Percentiles rank a stretch among this genome's conserved stretches.
Conservation (phyloP, 2,888 invertebrate species). For the Amorpha juglandis region DNA sequence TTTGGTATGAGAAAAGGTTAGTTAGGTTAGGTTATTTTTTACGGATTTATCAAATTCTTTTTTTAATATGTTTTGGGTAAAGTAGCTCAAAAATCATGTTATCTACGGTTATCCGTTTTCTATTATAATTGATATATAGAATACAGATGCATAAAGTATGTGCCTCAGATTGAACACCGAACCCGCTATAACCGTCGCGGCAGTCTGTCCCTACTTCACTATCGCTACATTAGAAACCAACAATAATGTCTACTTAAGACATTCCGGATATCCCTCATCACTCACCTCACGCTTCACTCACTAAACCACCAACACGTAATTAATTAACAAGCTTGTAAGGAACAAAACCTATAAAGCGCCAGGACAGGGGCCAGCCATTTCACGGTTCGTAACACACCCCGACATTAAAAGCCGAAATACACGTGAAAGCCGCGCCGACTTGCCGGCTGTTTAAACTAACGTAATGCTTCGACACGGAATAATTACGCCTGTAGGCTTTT, state of each 20-base stretch:
- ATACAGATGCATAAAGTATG: too few species aligned
- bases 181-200: too few species aligned
- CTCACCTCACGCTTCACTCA: not conserved
- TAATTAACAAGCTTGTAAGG: not conserved
- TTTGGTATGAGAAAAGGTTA: too few species aligned
- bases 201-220: too few species aligned
- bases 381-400: not conserved
- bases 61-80: too few species aligned
- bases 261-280: not conserved
- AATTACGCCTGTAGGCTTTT: not conserved
- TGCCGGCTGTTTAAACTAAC: not conserved
- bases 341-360: not conserved
- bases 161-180: too few species aligned
- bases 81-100: too few species aligned
- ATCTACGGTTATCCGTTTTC: too few species aligned
- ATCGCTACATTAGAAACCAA: not conserved
- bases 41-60: too few species aligned
- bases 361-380: not conserved
- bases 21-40: too few species aligned
- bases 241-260: not conserved
- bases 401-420: not conserved
- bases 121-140: too few species aligned
- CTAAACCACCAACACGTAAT: not conserved
- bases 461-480: not conserved
- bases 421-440: not conserved